Percentiles rank a stretch among this genome's conserved stretches.
phyloP scores from a whole-genome alignment of 2,113 vertebrate species.

The Oceanites oceanicus region DNA sequence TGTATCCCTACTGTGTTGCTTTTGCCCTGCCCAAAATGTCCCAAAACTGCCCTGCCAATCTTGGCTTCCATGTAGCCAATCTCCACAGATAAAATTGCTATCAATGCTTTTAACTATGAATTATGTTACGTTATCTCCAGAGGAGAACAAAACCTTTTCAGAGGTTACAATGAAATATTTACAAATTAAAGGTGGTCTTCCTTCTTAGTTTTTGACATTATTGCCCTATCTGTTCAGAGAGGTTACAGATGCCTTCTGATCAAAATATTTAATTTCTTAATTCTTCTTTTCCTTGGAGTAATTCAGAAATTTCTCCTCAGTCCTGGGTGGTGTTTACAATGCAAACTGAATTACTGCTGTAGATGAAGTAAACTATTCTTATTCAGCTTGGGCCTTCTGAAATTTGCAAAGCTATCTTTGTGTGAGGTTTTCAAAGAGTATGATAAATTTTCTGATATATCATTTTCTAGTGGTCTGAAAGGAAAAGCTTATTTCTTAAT shows the following conservation, averaged over 20 bases:
- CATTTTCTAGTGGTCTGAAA: background rate
- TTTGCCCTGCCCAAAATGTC: background rate
- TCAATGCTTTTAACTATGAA: background rate
- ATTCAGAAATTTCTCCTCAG: constrained; percentile 13
- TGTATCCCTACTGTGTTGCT: background rate
- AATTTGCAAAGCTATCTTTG: background rate
- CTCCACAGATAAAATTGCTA: background rate
- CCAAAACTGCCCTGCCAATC: background rate
- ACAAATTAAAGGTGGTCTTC: background rate
- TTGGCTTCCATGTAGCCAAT: background rate
- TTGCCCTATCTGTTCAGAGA: background rate
- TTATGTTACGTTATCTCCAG: background rate
- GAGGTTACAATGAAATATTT: background rate
- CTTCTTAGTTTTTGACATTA: background rate
- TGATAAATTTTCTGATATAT: background rate
- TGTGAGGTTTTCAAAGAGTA: background rate
- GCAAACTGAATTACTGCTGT: constrained; percentile 6
- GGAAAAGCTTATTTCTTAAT: constrained; percentile 22
- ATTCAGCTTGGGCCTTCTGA: background rate
- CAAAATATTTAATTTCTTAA: constrained; percentile 50
- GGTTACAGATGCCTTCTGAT: background rate
- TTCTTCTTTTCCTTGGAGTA: constrained; percentile 50
- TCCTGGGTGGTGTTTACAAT: background rate
- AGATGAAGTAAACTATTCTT: background rate
- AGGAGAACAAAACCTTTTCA: background rate